Conservation (phyloP, 2,797 vertebrate species). For the Heliangelus exortis region DNA sequence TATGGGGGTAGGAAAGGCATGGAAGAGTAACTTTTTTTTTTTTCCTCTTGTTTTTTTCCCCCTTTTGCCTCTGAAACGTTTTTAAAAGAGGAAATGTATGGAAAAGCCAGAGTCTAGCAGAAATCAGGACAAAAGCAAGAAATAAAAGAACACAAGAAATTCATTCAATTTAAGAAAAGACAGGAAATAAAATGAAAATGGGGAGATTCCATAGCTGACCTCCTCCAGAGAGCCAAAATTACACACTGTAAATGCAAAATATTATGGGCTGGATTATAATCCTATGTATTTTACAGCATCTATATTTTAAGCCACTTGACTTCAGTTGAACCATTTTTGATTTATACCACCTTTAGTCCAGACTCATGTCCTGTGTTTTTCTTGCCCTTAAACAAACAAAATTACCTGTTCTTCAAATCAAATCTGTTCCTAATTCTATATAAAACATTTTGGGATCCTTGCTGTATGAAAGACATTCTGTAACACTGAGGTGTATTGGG, state of each 20-base stretch:
- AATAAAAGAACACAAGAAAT: neutral
- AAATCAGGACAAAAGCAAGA: conserved; percentile 2
- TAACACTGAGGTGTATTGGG: conserved; percentile 56
- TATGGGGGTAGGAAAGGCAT: neutral
- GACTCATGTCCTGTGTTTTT: conserved; percentile 11
- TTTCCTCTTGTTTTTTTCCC: neutral
- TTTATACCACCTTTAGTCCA: conserved; percentile 42
- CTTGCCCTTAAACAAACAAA: conserved; percentile 55
- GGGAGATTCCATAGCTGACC: neutral
- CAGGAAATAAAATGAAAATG: neutral
- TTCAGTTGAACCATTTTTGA: conserved; percentile 4
- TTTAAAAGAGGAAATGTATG: neutral
- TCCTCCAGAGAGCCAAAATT: neutral
- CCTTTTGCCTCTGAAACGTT: neutral
- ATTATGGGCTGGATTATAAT: neutral
- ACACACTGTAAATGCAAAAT: neutral
- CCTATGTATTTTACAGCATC: neutral
- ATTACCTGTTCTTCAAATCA: conserved; percentile 66
- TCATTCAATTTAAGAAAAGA: neutral
- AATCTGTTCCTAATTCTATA: conserved; percentile 66
- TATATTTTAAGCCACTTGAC: neutral
- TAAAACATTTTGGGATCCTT: conserved; percentile 30
- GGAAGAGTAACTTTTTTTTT: neutral
- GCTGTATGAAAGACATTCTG: conserved; percentile 40
- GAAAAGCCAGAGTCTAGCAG: neutral